A percentile compares a stretch with the other conserved stretches of the same genome.
These are phyloP conservation scores for Branchinecta lynchi DNA, from an alignment of 1,140 invertebrate genomes.

Conservation along the genomic window DNA sequence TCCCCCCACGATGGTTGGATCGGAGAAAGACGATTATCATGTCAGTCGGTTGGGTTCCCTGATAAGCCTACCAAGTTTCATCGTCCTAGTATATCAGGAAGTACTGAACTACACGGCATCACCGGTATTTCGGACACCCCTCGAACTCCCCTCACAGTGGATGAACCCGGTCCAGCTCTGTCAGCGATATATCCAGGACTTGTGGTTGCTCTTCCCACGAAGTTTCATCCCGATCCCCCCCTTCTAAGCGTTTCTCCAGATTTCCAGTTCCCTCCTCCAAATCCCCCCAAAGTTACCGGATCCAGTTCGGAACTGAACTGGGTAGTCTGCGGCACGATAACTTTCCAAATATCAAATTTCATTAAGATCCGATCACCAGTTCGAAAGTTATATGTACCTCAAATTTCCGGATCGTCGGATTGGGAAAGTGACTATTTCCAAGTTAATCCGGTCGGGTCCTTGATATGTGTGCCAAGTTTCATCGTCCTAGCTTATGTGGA, in stretches of 20 bases:
- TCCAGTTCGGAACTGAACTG: no score
- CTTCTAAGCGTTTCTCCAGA: not conserved
- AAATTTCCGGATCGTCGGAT: no score
- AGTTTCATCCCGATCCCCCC: constrained; percentile 8
- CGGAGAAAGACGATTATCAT: not conserved
- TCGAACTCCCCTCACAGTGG: not conserved
- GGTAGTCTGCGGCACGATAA: not conserved
- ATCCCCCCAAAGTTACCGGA: no score
- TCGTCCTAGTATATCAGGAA: constrained; percentile 4
- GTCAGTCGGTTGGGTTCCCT: constrained; percentile 2
- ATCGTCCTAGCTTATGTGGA: no score
- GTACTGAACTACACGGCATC: constrained; percentile 1
- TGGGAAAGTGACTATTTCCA: no score
- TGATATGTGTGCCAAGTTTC: no score
- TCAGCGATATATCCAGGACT: constrained; percentile 4
- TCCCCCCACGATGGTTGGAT: not conserved
- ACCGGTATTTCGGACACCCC: not conserved
- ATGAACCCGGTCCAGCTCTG: not conserved
- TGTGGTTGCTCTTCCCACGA: constrained; percentile 1
- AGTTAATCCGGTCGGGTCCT: no score
- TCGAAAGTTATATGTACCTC: no score
- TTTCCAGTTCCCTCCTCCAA: not conserved
- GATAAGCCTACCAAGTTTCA: constrained; percentile 1
- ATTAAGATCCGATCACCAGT: constrained; percentile 5
- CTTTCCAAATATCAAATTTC: constrained; percentile 2